These are phyloP conservation scores for Tor tambroides DNA, from an alignment of 2,113 vertebrate genomes.

Conservation along the genomic window DNA sequence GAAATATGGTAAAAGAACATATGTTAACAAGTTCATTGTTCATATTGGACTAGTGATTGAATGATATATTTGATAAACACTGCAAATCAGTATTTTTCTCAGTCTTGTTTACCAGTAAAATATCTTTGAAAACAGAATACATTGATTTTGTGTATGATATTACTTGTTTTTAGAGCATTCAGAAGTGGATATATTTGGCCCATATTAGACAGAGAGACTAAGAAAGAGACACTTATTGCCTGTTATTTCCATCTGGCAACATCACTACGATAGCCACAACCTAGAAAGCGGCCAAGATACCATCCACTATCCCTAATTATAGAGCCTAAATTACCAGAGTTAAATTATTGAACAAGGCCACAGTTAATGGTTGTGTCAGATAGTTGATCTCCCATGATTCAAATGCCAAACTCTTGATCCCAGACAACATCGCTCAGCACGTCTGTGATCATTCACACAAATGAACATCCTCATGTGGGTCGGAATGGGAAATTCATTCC, in stretches of 20 bases:
- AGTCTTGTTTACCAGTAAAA: background rate
- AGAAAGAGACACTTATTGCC: background rate
- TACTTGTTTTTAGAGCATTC: conserved; percentile 51
- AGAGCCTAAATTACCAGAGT: conserved; percentile 60
- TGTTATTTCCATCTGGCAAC: conserved; percentile 40
- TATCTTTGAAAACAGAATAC: background rate
- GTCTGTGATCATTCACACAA: conserved; percentile 27
- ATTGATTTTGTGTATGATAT: background rate
- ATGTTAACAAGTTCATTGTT: background rate
- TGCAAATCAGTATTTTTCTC: background rate
- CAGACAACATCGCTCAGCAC: conserved; percentile 37
- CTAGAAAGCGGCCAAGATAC: conserved; percentile 47
- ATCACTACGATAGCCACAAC: conserved; percentile 31
- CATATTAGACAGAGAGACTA: conserved; percentile 1
- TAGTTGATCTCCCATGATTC: conserved; percentile 52
- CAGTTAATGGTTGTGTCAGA: conserved; percentile 56
- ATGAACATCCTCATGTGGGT: conserved; percentile 1
- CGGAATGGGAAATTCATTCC: background rate
- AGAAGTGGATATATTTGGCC: too few species aligned
- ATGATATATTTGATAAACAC: too few species aligned
- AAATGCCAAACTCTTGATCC: conserved; percentile 50
- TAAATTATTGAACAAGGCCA: conserved; percentile 64
- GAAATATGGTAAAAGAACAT: background rate
- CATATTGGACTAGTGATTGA: background rate
- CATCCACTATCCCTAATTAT: conserved; percentile 63